A percentile compares a stretch with the other conserved stretches of the same genome.
These are phyloP conservation scores for Coremacera marginata DNA, from an alignment of 2,888 invertebrate species.

Conservation along the genomic window DNA sequence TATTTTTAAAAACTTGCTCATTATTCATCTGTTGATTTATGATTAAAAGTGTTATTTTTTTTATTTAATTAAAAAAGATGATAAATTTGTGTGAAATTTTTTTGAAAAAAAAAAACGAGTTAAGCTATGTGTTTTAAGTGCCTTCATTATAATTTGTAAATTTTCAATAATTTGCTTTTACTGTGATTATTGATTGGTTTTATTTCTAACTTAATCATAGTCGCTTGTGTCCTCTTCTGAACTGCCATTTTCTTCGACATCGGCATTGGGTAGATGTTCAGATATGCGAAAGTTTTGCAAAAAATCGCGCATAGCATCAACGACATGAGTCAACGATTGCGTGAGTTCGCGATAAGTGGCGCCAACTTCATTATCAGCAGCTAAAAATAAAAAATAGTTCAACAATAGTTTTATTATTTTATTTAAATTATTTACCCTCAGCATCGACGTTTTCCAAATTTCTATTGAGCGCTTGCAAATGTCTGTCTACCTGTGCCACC, in stretches of 20 bases:
- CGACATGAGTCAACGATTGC: conserved; percentile 75
- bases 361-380: conserved; percentile 65
- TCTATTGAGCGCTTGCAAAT: conserved; percentile 55
- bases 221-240: conserved; percentile 71
- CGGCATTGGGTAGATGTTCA: conserved; percentile 69
- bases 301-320: conserved; percentile 81
- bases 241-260: conserved; percentile 67
- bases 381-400: conserved; percentile 38
- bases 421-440: conserved; percentile 40
- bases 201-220: conserved; percentile 56
- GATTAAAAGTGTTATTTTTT: background rate
- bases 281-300: conserved; percentile 76
- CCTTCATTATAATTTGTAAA: background rate
- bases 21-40: background rate
- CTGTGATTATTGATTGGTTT: background rate
- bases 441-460: conserved; percentile 56
- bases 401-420: background rate
- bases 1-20: background rate
- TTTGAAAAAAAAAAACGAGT: background rate
- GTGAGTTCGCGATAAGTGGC: conserved; percentile 70
- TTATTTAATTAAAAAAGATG: background rate
- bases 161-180: conserved; percentile 2
- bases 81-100: background rate
- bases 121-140: background rate
- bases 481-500: conserved; percentile 55